These are phyloP conservation scores for Pteruthius melanotis DNA, from an alignment of 2,113 vertebrate species.

Conservation along the genomic window DNA sequence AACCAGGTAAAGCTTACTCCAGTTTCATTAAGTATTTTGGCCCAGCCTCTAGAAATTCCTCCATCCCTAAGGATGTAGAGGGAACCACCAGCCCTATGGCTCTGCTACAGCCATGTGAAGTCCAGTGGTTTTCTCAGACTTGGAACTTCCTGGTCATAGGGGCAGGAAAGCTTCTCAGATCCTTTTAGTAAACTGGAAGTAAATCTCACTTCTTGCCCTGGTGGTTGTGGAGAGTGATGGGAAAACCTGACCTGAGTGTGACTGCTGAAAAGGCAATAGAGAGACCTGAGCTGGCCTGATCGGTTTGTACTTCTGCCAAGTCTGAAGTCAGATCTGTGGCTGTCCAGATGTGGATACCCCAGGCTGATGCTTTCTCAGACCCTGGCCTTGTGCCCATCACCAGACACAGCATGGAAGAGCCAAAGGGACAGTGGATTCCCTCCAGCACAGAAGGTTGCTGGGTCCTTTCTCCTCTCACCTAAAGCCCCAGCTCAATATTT, in stretches of 20 bases:
- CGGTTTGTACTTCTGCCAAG: neutral
- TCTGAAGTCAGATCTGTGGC: neutral
- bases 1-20: neutral
- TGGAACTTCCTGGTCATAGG: neutral
- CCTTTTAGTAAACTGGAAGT: neutral
- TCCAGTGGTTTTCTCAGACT: neutral
- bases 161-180: neutral
- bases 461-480: neutral
- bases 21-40: neutral
- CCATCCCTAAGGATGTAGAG: neutral
- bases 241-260: neutral
- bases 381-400: neutral
- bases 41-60: neutral
- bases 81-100: neutral
- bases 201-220: neutral
- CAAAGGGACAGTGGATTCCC: neutral
- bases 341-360: neutral
- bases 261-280: neutral
- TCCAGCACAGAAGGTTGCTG: neutral
- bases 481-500: neutral
- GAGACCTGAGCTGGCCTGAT: neutral
- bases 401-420: neutral
- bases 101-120: fast-evolving
- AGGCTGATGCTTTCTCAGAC: neutral
- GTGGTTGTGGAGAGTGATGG: neutral